Evolutionary conservation across 2,797 vertebrate genomes (phyloP).

Genomic region (Etheostoma nigrum): DNA sequence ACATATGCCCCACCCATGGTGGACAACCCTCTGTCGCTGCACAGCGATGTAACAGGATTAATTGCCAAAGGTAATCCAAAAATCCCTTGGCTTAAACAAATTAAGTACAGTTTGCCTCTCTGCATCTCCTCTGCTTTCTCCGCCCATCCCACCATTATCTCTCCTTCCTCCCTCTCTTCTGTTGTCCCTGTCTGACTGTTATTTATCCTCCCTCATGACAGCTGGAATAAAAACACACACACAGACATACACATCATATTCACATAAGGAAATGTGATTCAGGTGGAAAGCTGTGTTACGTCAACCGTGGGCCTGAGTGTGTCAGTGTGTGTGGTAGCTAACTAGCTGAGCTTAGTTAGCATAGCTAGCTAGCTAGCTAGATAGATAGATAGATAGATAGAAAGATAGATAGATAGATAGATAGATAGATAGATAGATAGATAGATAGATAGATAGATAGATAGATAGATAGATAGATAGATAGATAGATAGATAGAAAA

Average conservation of each 20-base stretch:
- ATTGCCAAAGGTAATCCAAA: constrained; percentile 83
- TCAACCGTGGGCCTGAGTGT: constrained; percentile 13
- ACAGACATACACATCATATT: constrained; percentile 10
- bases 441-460: background rate
- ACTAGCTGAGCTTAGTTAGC: too few species aligned
- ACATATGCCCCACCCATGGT: constrained; percentile 20
- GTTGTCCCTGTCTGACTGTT: constrained; percentile 8
- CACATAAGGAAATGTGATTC: constrained; percentile 41
- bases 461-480: background rate
- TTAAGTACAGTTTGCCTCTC: constrained; percentile 73
- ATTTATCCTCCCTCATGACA: constrained; percentile 24
- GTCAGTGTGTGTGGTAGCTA: background rate
- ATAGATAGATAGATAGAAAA: background rate
- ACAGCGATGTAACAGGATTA: constrained; percentile 79
- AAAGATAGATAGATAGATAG: background rate
- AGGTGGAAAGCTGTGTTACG: constrained; percentile 29
- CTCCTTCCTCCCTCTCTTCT: constrained; percentile 8
- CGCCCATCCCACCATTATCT: constrained; percentile 10
- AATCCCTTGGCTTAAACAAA: constrained; percentile 83
- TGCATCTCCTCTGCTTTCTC: constrained; percentile 48
- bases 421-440: background rate
- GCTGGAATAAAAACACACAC: constrained; percentile 9
- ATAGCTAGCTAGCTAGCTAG: background rate
- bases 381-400: background rate
- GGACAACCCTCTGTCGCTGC: constrained; percentile 52